phyloP scores from a whole-genome alignment of 2,797 vertebrate genomes.

The Syngnathus rostellatus region DNA sequence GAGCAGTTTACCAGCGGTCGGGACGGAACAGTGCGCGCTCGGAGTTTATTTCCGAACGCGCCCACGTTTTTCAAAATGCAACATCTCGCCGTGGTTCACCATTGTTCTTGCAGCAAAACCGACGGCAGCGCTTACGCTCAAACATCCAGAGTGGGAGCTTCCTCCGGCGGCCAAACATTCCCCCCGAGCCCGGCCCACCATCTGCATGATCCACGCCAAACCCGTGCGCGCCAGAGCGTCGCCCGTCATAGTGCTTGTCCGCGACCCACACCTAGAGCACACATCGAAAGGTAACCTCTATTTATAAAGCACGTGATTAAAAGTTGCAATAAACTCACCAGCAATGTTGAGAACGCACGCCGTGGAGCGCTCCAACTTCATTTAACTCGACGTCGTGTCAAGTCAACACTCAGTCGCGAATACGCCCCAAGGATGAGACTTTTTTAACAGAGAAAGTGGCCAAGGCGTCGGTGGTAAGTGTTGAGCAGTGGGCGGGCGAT shows the following conservation, averaged over 20 bases:
- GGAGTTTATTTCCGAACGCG: too few relatives aligned
- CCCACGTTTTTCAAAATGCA: not conserved
- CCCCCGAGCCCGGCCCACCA: conserved; percentile 29
- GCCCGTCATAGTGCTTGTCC: conserved; percentile 45
- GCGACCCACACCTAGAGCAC: conserved; percentile 22
- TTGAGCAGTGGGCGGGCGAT: not conserved
- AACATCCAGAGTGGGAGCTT: conserved; percentile 28
- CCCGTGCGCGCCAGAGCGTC: conserved; percentile 53
- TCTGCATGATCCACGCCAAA: conserved; percentile 45
- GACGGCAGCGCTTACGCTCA: conserved; percentile 28
- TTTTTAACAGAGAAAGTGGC: not conserved
- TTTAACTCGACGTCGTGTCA: conserved; percentile 1
- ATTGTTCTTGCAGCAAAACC: not conserved
- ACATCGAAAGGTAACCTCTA: not conserved
- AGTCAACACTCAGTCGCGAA: not conserved
- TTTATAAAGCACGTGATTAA: too few relatives aligned
- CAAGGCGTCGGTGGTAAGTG: too few relatives aligned
- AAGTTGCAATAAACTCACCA: not conserved
- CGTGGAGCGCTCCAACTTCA: not conserved
- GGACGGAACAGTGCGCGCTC: too few relatives aligned
- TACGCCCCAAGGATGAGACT: not conserved
- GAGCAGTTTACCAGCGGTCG: too few relatives aligned
- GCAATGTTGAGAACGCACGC: not conserved
- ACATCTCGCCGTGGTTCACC: not conserved
- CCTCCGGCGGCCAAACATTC: conserved; percentile 12